Evolutionary conservation across 2,888 invertebrate genomes (phyloP), one percentile per base, ranked within the genome.

Genomic region (Dasysyrphus tricinctus): DNA sequence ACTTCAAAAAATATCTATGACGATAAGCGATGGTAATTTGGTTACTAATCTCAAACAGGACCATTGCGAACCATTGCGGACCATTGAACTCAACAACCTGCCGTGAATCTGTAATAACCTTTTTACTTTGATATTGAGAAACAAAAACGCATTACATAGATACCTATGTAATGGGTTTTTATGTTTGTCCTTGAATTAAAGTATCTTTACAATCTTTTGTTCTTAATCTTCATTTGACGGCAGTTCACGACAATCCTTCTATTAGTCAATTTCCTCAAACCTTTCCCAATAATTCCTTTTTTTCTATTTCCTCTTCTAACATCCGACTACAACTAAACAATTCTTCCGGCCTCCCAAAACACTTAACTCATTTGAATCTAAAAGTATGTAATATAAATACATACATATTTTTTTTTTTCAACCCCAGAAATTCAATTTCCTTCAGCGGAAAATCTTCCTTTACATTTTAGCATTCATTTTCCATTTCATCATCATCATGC

Each of bases 341-440:
- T 39, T 8, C 1, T 37, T 8, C 1, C 19, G 49, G 72, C 54
- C 67, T 49, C 44, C 59, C 29, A 73, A 76, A 73, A 84, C 77
- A 57, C 73, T 80, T 69, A 74, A 69, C 42, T 69, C 63, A 80
- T 80, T 80, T 77, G 24, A 24, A 24, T 24, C 24, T 24, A 24
- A 24, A 24, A 69, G 72, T 67, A 75, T 78, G 47, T 24, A 56
- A 14, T n/a, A 11, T 14, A 24, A 5, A 9, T 57, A 57, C 2
- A 34, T 19, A 16, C 1, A 37, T 39, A 56, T 2, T 16, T 16
- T 47, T 44, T 74, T 32, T 65, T 67, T 47, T 57, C 47, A 29
- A 61, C 59, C 49, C 16, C 74, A 70, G 49, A 81, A 85, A 85
- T 85, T 81, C 81, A 85, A 85, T 85, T 85, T 85, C 80, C 85